phyloP scores from a whole-genome alignment of 1,140 invertebrate species.

The Venustaconcha ellipsiformis region DNA sequence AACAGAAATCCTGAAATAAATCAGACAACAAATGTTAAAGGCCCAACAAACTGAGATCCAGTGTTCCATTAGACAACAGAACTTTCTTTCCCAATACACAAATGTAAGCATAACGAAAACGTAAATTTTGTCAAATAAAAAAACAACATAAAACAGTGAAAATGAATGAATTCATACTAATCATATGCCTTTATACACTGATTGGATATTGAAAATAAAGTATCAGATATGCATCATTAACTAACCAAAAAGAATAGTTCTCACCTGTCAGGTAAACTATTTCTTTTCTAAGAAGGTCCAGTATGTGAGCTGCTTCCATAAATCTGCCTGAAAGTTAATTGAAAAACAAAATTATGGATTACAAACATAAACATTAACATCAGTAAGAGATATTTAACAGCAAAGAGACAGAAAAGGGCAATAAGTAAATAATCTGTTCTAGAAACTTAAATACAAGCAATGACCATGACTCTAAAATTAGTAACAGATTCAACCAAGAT shows the following conservation, averaged over 20 bases:
- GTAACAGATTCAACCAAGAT: neutral
- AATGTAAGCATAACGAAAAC: neutral
- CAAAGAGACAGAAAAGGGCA: neutral
- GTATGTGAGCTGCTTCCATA: slow-evolving; percentile 55
- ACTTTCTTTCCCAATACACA: neutral
- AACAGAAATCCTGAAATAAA: no score
- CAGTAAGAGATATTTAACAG: neutral
- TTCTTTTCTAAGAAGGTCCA: slow-evolving; percentile 51
- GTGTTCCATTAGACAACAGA: no score
- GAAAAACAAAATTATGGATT: neutral
- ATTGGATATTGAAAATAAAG: neutral
- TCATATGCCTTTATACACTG: slow-evolving; percentile 1
- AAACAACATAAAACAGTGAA: neutral
- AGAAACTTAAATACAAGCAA: neutral
- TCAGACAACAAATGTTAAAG: no score
- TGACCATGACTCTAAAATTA: neutral
- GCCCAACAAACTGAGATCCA: no score
- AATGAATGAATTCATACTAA: neutral
- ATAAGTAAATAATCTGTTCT: neutral
- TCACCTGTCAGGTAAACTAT: slow-evolving; percentile 57
- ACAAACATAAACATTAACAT: no score
- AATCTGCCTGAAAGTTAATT: slow-evolving; percentile 71
- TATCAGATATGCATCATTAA: neutral
- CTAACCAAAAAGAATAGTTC: neutral
- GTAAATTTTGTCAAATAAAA: neutral